phyloP scores from a whole-genome alignment of 2,888 invertebrate species.

The Drosophila paramelanica region DNA sequence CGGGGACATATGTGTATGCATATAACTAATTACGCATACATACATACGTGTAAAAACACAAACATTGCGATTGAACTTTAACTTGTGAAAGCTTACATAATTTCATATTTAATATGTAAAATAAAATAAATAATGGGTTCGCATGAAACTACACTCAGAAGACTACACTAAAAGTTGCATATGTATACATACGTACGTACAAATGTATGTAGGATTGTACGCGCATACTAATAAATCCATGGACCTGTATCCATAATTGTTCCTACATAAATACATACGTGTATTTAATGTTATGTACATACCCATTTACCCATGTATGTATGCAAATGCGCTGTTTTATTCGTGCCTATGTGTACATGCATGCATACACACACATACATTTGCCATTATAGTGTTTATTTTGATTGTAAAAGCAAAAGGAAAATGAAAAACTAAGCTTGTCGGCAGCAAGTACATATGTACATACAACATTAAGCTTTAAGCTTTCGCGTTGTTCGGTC shows the following conservation, averaged over 20 bases:
- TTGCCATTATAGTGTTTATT: slow-evolving; percentile 6
- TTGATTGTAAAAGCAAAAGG: slow-evolving; percentile 15
- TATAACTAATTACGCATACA: background rate
- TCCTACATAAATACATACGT: background rate
- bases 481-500: slow-evolving; percentile 62
- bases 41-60: background rate
- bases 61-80: background rate
- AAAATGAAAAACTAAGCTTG: slow-evolving; percentile 42
- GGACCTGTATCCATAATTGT: background rate
- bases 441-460: slow-evolving; percentile 19
- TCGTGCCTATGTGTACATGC: background rate
- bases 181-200: slow-evolving; percentile 9
- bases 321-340: background rate
- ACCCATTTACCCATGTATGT: background rate
- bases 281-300: no score
- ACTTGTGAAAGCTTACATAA: background rate
- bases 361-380: background rate
- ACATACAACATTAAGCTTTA: slow-evolving; percentile 65
- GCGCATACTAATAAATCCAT: background rate
- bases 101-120: no score
- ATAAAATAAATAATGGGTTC: no score
- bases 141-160: no score
- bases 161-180: background rate
- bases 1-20: background rate
- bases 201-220: background rate